Base-by-base conservation (phyloP, 2,113 vertebrate genomes). In the Athene cunicularia region DNA sequence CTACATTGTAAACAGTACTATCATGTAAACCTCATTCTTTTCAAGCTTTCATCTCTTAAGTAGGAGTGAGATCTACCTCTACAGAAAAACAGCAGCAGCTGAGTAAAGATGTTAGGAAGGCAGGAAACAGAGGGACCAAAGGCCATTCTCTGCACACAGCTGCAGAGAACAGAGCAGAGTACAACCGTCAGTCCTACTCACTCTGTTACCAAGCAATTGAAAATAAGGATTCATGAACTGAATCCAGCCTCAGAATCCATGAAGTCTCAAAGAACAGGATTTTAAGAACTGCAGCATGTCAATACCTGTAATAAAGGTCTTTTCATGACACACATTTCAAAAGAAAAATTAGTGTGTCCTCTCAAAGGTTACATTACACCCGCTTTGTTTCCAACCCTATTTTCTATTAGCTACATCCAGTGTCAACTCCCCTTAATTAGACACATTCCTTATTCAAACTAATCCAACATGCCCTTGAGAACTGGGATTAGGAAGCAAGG, bases 381-480 rank as follows among this genome's bases (percentile, higher is more conserved):
- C 6, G 0, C 39, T 75, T 39, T 49, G 11, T 68, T 96, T 89
- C 52, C 85, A 94, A 18, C 3, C 2, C 12, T 75, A 53, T 82
- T 90, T 85, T 75, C 4, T 56, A 45, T 93, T 64, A 90, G 53
- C 58, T 86, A 55, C 45, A 79, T 81, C 37, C 52, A 71, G 12
- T 33, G 33, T 89, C 68, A 87, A 39, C 73, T 89, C 56, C 39
- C 21, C 33, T 91, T 76, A 87, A 59, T 84, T 74, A 95, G 68
- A 59, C 9, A 74, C 41, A 59, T 63, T 87, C 18, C 30, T 91
- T 96, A 94, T 75, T 71, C 76, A 71, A 74, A 3, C 21, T 95
- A 96, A 95, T 94, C 80, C 86, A 91, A 85, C 32, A 35, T 35
- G 52, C 39, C 84, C 89, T 91, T 94, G 84, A 94, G 56, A 95